Conservation (phyloP, 30 jellyfish, hydroid and myxozoan species). For the Turritopsis dohrnii region DNA sequence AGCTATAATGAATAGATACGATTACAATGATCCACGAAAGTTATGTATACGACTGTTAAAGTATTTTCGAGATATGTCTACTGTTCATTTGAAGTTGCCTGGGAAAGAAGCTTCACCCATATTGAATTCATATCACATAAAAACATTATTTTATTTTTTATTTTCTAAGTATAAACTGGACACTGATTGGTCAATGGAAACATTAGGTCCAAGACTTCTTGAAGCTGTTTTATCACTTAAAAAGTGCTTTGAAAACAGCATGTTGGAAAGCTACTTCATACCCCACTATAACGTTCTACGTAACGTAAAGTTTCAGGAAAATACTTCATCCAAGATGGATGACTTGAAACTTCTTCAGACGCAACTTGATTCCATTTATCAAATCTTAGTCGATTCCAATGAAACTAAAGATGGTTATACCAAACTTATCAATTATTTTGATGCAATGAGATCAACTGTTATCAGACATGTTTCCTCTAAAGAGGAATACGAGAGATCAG, state of each 20-base stretch:
- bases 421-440: too few relatives aligned
- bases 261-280: not conserved
- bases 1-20: not conserved
- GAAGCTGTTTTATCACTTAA: not conserved
- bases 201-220: not conserved
- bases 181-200: not conserved
- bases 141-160: not conserved
- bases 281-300: not conserved
- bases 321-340: too few relatives aligned
- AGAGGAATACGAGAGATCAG: too few relatives aligned
- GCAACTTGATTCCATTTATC: too few relatives aligned
- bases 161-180: not conserved
- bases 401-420: too few relatives aligned
- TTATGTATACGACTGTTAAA: not conserved
- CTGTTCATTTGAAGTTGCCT: not conserved
- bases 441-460: too few relatives aligned
- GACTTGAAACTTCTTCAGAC: too few relatives aligned
- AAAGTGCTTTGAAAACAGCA: not conserved
- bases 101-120: not conserved
- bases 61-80: not conserved
- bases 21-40: not conserved
- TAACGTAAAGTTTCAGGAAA: too few relatives aligned
- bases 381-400: too few relatives aligned
- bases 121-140: conserved; percentile 10
- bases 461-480: too few relatives aligned